phyloP scores from a whole-genome alignment of 2,797 vertebrate species.

The Serranus cabrilla region DNA sequence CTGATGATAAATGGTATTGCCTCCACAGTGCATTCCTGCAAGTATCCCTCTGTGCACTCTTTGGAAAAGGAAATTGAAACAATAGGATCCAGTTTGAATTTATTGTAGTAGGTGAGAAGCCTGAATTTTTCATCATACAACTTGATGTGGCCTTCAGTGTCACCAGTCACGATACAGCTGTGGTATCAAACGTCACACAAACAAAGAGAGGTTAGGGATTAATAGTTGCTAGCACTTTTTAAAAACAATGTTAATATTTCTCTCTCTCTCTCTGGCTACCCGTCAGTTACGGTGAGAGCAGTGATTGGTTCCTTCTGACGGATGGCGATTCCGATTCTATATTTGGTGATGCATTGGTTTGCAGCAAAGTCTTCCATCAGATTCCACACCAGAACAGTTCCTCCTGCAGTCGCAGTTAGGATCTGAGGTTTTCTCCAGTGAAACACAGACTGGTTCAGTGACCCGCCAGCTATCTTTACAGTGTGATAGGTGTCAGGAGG shows the following conservation, averaged over 20 bases:
- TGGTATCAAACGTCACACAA: conserved; percentile 36
- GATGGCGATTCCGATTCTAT: conserved; percentile 75
- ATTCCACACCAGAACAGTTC: conserved; percentile 90
- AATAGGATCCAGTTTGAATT: conserved; percentile 86
- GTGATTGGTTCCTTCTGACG: conserved; percentile 89
- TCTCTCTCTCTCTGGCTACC: conserved; percentile 66
- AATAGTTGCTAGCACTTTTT: conserved; percentile 7
- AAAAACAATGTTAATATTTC: not conserved
- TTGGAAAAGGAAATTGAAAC: conserved; percentile 91
- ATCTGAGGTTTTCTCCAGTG: conserved; percentile 82
- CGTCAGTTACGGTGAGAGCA: conserved; percentile 84
- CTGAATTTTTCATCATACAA: conserved; percentile 88
- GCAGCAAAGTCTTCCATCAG: not conserved
- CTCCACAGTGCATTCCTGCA: conserved; percentile 65
- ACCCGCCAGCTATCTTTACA: conserved; percentile 80
- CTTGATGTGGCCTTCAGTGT: conserved; percentile 87
- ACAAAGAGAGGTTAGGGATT: conserved; percentile 22
- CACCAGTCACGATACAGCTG: conserved; percentile 92
- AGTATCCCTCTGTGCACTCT: conserved; percentile 60
- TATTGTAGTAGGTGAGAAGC: conserved; percentile 83
- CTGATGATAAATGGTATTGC: conserved; percentile 79
- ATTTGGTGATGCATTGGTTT: conserved; percentile 27
- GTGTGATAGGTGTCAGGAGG: conserved; percentile 70
- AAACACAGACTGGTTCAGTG: conserved; percentile 89
- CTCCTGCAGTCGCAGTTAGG: conserved; percentile 84